Evolutionary conservation across 2,113 vertebrate genomes (phyloP).

Genomic region (Solea solea): DNA sequence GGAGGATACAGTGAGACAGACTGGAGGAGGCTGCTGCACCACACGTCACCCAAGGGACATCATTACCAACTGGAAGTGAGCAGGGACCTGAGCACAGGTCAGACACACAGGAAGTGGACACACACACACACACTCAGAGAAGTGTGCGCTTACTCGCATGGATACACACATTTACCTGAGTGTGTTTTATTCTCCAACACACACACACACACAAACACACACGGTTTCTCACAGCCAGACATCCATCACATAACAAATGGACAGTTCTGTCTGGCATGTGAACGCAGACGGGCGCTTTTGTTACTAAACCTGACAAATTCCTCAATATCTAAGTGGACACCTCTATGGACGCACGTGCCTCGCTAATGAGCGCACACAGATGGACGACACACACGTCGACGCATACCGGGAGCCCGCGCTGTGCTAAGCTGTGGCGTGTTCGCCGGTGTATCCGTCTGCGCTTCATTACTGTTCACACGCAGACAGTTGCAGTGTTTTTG

Average conservation of each 20-base stretch:
- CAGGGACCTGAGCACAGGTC: constrained; percentile 73
- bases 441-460: constrained; percentile 64
- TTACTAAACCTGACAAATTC: constrained; percentile 69
- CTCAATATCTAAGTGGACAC: constrained; percentile 72
- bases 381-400: constrained; percentile 44
- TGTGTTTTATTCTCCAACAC: constrained; percentile 2
- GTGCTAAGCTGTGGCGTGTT: constrained; percentile 69
- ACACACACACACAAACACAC: constrained; percentile 23
- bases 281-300: constrained; percentile 62
- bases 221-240: constrained; percentile 36
- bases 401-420: constrained; percentile 50
- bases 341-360: constrained; percentile 72
- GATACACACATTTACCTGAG: constrained; percentile 1
- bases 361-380: constrained; percentile 71
- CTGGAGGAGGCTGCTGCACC: constrained; percentile 66
- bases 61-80: constrained; percentile 78
- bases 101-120: constrained; percentile 64
- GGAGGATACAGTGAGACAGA: constrained; percentile 76
- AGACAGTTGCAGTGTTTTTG: constrained; percentile 82
- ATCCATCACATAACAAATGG: constrained; percentile 72
- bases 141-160: constrained; percentile 14
- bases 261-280: constrained; percentile 65
- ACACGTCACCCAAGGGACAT: constrained; percentile 73
- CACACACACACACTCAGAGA: constrained; percentile 24
- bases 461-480: constrained; percentile 79